A percentile compares a stretch with the other conserved stretches of the same genome.
Evolutionary conservation across 2,113 vertebrate genomes (phyloP).

Genomic region (Leucoraja erinaceus): DNA sequence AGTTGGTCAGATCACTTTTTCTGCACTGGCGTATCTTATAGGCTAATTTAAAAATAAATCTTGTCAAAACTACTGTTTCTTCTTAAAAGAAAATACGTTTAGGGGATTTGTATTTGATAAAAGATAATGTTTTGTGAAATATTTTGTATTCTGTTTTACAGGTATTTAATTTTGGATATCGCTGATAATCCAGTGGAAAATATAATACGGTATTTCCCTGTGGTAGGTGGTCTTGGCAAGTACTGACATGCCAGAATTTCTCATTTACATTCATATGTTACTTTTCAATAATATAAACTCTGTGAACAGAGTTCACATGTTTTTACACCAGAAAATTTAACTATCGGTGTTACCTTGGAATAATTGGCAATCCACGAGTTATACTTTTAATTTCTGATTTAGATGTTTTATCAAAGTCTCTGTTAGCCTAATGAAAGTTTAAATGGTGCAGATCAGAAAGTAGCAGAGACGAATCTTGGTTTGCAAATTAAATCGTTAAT

Average conservation of each 20-base stretch:
- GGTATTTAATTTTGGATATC: conserved; percentile 98
- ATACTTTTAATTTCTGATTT: background rate
- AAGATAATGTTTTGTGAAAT: background rate
- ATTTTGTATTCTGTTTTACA: conserved; percentile 50
- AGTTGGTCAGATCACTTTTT: background rate
- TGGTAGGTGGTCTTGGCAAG: conserved; percentile 62
- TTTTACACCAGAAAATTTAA: background rate
- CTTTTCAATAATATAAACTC: no score
- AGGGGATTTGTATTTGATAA: background rate
- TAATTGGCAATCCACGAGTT: background rate
- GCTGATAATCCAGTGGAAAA: conserved; percentile 98
- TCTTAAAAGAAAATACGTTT: background rate
- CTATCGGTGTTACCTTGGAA: background rate
- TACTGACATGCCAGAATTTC: background rate
- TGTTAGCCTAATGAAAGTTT: no score
- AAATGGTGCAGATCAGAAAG: no score
- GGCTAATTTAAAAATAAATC: background rate
- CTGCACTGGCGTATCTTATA: background rate
- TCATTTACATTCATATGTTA: background rate
- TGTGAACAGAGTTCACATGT: no score
- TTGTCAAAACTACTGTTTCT: background rate
- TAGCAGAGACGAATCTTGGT: no score
- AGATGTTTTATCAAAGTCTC: no score
- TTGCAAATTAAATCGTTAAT: no score
- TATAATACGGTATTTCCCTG: conserved; percentile 92